Percentiles rank a stretch among this genome's conserved stretches.
Conservation (phyloP, 2,888 invertebrate genomes). For the Polyommatus iphigenia region DNA sequence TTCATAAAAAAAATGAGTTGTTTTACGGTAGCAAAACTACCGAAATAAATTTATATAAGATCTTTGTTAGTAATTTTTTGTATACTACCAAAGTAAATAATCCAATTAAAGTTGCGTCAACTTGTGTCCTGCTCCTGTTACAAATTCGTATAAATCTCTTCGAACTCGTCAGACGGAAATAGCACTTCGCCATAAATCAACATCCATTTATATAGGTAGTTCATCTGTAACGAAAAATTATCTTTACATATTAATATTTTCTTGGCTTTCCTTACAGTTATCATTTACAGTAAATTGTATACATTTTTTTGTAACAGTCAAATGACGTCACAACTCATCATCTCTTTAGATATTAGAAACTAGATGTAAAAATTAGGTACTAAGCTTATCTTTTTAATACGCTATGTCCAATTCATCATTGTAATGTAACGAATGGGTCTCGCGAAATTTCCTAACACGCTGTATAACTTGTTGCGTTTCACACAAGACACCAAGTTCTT, state of each 20-base stretch:
- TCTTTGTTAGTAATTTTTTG: too few species aligned
- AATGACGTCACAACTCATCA: too few species aligned
- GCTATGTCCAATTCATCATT: too few species aligned
- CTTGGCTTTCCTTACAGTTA: background rate
- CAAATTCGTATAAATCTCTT: constrained; percentile 77
- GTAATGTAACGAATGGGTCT: background rate
- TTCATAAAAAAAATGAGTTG: too few species aligned
- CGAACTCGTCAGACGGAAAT: constrained; percentile 76
- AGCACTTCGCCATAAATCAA: constrained; percentile 76
- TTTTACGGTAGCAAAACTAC: background rate
- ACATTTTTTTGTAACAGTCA: too few species aligned
- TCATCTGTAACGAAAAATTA: constrained; percentile 75
- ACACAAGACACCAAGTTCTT: background rate
- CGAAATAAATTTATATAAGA: background rate
- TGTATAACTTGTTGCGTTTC: constrained; percentile 7
- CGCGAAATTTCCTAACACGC: background rate
- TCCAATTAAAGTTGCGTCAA: constrained; percentile 76
- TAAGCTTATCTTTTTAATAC: too few species aligned
- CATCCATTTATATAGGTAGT: constrained; percentile 77
- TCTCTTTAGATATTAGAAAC: too few species aligned
- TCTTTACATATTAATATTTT: constrained; percentile 51
- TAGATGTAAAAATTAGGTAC: too few species aligned
- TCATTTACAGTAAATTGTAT: too few species aligned
- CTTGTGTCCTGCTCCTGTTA: constrained; percentile 72
- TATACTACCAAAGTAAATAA: constrained; percentile 76